Evolutionary conservation across 2,113 vertebrate species (phyloP).

Genomic region (Phalacrocorax pelagicus): DNA sequence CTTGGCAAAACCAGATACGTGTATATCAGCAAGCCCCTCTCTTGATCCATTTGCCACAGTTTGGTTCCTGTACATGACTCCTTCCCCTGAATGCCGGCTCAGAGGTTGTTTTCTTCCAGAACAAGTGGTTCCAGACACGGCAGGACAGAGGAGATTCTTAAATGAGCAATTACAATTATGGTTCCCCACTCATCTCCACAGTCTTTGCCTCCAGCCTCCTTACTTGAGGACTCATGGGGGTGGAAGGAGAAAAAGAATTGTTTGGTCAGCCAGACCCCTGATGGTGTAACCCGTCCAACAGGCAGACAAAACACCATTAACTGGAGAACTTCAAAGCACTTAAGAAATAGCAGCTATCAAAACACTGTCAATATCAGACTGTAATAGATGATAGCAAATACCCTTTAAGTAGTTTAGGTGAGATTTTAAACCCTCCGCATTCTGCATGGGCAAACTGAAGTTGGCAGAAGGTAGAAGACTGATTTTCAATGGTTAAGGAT

Average conservation of each 20-base stretch:
- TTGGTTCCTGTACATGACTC: background rate
- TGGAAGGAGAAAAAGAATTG: background rate
- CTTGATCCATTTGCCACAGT: background rate
- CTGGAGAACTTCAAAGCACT: background rate
- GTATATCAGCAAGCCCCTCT: background rate
- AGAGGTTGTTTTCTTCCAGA: background rate
- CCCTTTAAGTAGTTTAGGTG: background rate
- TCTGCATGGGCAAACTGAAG: background rate
- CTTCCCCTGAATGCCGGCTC: background rate
- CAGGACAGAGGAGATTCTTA: background rate
- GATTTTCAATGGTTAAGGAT: background rate
- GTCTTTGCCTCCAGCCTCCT: background rate
- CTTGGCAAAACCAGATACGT: background rate
- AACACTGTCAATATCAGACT: background rate
- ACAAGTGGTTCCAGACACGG: background rate
- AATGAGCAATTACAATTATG: background rate
- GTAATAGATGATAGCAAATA: background rate
- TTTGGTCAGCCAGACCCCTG: background rate
- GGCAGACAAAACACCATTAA: background rate
- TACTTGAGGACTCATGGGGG: accelerated
- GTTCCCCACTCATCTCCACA: background rate
- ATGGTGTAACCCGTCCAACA: accelerated
- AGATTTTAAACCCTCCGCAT: background rate
- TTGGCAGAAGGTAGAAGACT: background rate
- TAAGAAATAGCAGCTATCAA: background rate